phyloP scores from a whole-genome alignment of 1,140 invertebrate species.

The Cotesia typhae region DNA sequence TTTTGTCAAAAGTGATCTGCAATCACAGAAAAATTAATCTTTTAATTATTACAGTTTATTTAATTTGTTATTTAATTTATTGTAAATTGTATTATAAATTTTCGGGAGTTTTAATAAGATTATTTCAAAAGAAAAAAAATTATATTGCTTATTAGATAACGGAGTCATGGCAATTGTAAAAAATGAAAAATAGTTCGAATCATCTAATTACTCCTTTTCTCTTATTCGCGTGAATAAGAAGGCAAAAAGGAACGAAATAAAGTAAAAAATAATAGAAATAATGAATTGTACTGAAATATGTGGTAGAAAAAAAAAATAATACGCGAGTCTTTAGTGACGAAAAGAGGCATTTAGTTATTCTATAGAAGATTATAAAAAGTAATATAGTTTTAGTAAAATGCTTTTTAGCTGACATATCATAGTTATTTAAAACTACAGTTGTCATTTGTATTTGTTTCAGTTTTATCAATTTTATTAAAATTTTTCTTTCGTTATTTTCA shows the following conservation, averaged over 20 bases:
- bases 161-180: background rate
- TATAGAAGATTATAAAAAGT: conserved; percentile 10
- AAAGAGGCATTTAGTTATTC: conserved; percentile 9
- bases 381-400: conserved; percentile 28
- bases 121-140: too few relatives aligned
- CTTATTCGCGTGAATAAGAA: background rate
- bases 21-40: too few relatives aligned
- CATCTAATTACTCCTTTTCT: conserved; percentile 3
- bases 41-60: too few relatives aligned
- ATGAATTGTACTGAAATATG: conserved; percentile 6
- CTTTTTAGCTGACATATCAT: conserved; percentile 36
- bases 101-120: too few relatives aligned
- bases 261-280: conserved; percentile 15
- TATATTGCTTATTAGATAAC: too few relatives aligned
- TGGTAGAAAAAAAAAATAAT: background rate
- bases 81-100: too few relatives aligned
- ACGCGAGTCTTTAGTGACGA: conserved; percentile 14
- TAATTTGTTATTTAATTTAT: too few relatives aligned
- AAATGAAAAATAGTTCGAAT: background rate
- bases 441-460: background rate
- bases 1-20: background rate
- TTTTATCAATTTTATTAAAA: background rate
- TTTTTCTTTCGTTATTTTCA: background rate
- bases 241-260: background rate
- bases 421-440: conserved; percentile 18